A percentile compares a stretch with the other conserved stretches of the same genome.
These are phyloP conservation scores for Brachyptera risi DNA, from an alignment of 2,888 invertebrate genomes.

Conservation along the genomic window DNA sequence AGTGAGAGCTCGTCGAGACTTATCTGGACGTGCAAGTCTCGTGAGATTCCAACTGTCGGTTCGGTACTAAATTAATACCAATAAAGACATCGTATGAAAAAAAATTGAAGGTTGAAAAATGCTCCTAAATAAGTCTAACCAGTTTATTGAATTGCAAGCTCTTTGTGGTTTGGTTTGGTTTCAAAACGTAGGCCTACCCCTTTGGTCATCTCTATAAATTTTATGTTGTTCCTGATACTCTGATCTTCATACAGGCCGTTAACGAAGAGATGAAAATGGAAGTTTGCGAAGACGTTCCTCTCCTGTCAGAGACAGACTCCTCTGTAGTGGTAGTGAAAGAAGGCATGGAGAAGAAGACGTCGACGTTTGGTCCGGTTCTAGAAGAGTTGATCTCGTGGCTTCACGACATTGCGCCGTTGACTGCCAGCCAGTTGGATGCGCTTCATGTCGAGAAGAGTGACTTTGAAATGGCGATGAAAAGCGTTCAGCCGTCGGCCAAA, in stretches of 20 bases:
- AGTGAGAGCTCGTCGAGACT: too few species aligned
- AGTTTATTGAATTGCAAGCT: too few species aligned
- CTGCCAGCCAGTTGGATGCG: constrained; percentile 56
- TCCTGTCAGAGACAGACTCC: neutral
- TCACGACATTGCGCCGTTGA: constrained; percentile 59
- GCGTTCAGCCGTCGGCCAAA: constrained; percentile 89
- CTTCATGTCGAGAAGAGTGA: constrained; percentile 71
- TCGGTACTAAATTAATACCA: too few species aligned
- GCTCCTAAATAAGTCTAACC: too few species aligned
- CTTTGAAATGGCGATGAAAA: constrained; percentile 70
- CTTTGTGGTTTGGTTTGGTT: too few species aligned
- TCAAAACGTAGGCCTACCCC: too few species aligned
- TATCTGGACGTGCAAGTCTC: too few species aligned
- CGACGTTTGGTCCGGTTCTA: constrained; percentile 40
- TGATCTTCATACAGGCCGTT: neutral
- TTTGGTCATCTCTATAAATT: too few species aligned
- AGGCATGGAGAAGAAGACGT: neutral
- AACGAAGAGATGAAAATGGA: neutral
- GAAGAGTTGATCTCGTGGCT: constrained; percentile 62
- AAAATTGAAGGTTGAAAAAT: too few species aligned
- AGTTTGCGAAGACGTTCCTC: neutral
- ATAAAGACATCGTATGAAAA: too few species aligned
- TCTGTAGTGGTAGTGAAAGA: neutral
- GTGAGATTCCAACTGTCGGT: too few species aligned
- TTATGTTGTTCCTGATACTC: too few species aligned